Evolutionary conservation across 2,888 invertebrate species (phyloP).

Genomic region (Melanostoma scalare): DNA sequence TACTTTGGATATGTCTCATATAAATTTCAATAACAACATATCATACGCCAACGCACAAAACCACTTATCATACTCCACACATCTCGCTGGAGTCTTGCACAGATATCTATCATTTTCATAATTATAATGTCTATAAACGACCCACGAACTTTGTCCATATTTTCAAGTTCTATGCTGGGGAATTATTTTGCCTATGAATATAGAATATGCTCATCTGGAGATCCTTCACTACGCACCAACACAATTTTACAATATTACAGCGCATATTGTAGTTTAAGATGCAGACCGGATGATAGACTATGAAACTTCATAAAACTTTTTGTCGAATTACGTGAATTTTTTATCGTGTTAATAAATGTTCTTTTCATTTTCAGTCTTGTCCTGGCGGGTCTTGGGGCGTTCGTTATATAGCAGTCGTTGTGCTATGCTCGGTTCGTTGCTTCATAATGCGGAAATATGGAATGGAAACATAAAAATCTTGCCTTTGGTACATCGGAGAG

Average conservation of each 20-base stretch:
- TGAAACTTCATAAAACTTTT: constrained; percentile 63
- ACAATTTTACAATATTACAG: background rate
- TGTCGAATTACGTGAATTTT: constrained; percentile 60
- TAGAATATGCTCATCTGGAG: background rate
- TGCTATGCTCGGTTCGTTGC: constrained; percentile 37
- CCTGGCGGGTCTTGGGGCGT: constrained; percentile 3
- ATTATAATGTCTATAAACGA: constrained; percentile 7
- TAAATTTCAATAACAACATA: constrained; percentile 46
- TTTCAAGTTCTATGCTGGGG: background rate
- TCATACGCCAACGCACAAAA: constrained; percentile 20
- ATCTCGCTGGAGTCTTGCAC: constrained; percentile 11
- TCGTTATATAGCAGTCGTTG: background rate
- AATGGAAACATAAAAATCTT: constrained; percentile 25
- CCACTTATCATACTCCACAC: constrained; percentile 25
- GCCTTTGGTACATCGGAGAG: background rate
- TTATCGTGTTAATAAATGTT: constrained; percentile 55
- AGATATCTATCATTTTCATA: constrained; percentile 22
- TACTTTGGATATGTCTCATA: constrained; percentile 24
- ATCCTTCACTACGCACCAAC: background rate
- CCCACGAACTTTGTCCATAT: constrained; percentile 26
- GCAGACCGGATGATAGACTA: constrained; percentile 38
- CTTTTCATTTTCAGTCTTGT: constrained; percentile 1
- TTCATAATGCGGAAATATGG: constrained; percentile 44
- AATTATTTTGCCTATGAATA: background rate
- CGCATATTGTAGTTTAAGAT: constrained; percentile 16